phyloP scores from a whole-genome alignment of 2,113 vertebrate species.

The Chitala chitala region DNA sequence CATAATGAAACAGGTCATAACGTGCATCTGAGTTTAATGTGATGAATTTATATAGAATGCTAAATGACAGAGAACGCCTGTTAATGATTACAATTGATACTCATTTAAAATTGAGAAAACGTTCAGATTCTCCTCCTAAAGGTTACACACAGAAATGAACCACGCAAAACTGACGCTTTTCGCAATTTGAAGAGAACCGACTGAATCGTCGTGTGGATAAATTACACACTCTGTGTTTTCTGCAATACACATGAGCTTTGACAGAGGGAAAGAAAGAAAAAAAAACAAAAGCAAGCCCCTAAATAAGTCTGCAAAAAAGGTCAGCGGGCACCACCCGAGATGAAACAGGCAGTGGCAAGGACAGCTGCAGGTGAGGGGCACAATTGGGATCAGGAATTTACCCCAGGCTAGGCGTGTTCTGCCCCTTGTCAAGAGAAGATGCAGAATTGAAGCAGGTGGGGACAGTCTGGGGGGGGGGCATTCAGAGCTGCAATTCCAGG shows the following conservation, averaged over 20 bases:
- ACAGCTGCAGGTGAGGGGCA: constrained; percentile 22
- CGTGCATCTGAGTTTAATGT: neutral
- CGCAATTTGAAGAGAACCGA: too few species aligned
- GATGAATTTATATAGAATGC: constrained; percentile 6
- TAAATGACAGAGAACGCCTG: too few species aligned
- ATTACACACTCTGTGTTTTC: neutral
- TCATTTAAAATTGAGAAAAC: constrained; percentile 4
- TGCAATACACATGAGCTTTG: neutral
- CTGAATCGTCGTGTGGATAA: neutral
- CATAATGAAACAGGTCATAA: neutral
- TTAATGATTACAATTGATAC: neutral
- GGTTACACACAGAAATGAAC: neutral
- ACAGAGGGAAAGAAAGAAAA: neutral
- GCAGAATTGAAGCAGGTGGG: constrained; percentile 55
- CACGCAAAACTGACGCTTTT: neutral
- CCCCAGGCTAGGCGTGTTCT: constrained; percentile 29
- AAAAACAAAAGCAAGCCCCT: neutral
- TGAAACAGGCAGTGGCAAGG: neutral
- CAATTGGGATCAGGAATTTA: neutral
- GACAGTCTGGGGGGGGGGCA: constrained; percentile 43
- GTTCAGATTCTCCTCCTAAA: neutral
- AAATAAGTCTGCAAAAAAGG: constrained; percentile 8
- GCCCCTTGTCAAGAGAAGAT: constrained; percentile 43
- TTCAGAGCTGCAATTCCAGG: constrained; percentile 27
- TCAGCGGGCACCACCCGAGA: constrained; percentile 7